These are phyloP conservation scores for Diloba caeruleocephala DNA, from an alignment of 2,888 invertebrate species.

Conservation along the genomic window DNA sequence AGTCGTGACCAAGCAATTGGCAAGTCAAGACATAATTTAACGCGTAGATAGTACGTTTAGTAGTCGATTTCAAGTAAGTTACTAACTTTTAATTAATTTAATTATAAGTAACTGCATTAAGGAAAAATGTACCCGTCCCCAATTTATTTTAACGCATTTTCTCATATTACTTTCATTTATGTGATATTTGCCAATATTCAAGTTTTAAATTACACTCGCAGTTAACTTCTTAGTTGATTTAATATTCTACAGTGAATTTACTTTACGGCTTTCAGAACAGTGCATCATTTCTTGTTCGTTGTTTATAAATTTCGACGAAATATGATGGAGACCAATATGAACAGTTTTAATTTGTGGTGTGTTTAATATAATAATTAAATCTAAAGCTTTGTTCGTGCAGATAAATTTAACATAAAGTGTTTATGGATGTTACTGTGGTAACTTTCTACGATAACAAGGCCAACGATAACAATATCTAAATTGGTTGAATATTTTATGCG, in stretches of 20 bases:
- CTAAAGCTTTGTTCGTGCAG: not conserved
- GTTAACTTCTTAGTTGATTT: too few species aligned
- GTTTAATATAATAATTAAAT: not conserved
- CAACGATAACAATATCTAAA: conserved; percentile 8
- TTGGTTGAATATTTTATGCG: conserved; percentile 2
- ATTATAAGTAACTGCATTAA: conserved; percentile 1
- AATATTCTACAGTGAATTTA: not conserved
- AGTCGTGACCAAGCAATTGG: conserved; percentile 42
- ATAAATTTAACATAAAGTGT: conserved; percentile 8
- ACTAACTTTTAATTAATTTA: not conserved
- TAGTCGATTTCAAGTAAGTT: conserved; percentile 30
- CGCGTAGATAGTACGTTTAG: not conserved
- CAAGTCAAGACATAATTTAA: conserved; percentile 29
- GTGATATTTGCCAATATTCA: too few species aligned
- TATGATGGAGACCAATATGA: too few species aligned
- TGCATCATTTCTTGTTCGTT: not conserved
- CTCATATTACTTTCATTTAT: too few species aligned
- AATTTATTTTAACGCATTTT: too few species aligned
- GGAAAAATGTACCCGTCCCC: not conserved
- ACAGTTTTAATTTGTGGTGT: too few species aligned
- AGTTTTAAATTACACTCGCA: too few species aligned
- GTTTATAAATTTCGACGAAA: too few species aligned
- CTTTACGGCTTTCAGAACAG: not conserved
- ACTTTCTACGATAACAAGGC: conserved; percentile 13
- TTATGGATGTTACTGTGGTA: conserved; percentile 4